A percentile compares a stretch with the other conserved stretches of the same genome.
Evolutionary conservation across 2,888 invertebrate species (phyloP).

Genomic region (Phragmatobia fuliginosa): DNA sequence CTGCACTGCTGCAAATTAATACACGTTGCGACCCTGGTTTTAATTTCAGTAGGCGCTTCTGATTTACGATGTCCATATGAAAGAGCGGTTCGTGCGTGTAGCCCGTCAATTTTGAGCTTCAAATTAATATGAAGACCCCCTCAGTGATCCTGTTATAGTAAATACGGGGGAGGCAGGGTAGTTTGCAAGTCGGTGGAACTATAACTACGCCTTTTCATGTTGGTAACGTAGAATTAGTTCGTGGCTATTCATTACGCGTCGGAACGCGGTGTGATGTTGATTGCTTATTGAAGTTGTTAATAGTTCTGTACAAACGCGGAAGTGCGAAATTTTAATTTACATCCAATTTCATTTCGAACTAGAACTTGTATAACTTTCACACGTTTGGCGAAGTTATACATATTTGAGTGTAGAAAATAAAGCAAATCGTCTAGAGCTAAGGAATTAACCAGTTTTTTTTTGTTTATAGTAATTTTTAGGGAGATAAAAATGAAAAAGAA

Average conservation of each 20-base stretch:
- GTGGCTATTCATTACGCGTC: constrained; percentile 71
- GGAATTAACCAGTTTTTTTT: background rate
- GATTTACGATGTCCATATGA: constrained; percentile 81
- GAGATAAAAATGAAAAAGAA: background rate
- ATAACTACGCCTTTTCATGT: constrained; percentile 70
- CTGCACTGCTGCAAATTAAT: constrained; percentile 73
- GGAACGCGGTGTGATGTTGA: constrained; percentile 71
- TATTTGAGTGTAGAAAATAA: background rate
- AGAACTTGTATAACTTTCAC: background rate
- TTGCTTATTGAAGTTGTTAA: constrained; percentile 74
- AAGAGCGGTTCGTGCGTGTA: constrained; percentile 74
- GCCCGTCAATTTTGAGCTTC: constrained; percentile 66
- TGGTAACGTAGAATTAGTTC: constrained; percentile 72
- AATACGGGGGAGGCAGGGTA: constrained; percentile 52
- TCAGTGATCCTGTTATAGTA: constrained; percentile 31
- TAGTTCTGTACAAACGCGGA: constrained; percentile 61
- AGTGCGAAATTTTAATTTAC: constrained; percentile 44
- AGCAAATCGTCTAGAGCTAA: background rate
- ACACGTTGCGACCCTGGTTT: constrained; percentile 72
- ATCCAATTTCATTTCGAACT: constrained; percentile 1
- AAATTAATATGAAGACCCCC: constrained; percentile 60
- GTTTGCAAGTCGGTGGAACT: constrained; percentile 54
- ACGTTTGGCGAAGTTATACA: background rate
- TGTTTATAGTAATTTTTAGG: background rate
- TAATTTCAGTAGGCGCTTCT: constrained; percentile 78